A percentile compares a stretch with the other conserved stretches of the same genome.
Evolutionary conservation across 64 coral and sea anemone genomes (phyloP).

Genomic region (Montipora capricornis): DNA sequence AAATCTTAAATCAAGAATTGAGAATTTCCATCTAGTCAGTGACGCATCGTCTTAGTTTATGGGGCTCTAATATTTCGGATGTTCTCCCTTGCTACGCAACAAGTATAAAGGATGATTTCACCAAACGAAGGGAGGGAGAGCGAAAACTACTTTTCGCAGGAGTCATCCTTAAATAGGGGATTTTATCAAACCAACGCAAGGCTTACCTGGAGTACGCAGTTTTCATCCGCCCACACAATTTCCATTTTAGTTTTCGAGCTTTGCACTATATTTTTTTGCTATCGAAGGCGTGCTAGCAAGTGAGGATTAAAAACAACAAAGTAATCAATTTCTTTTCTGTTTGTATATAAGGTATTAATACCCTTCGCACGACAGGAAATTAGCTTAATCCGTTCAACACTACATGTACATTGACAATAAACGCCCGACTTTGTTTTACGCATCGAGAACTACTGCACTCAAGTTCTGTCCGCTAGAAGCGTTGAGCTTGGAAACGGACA

Average conservation of each 20-base stretch:
- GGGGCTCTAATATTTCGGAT: too few relatives aligned
- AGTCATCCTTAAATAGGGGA: too few relatives aligned
- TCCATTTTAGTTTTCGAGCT: not conserved
- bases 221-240: not conserved
- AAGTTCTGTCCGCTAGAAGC: not conserved
- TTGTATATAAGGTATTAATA: not conserved
- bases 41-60: too few relatives aligned
- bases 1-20: too few relatives aligned
- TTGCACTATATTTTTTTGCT: not conserved
- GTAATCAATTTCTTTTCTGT: slow-evolving; percentile 32
- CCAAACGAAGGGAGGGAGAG: too few relatives aligned
- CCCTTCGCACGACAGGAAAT: slow-evolving; percentile 7
- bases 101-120: too few relatives aligned
- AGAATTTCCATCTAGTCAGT: too few relatives aligned
- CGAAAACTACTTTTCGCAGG: too few relatives aligned
- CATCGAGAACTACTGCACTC: not conserved
- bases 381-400: slow-evolving; percentile 11
- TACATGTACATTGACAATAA: not conserved
- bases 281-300: not conserved
- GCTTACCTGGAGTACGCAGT: not conserved
- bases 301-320: not conserved
- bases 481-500: not conserved
- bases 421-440: not conserved
- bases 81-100: too few relatives aligned
- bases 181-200: not conserved